Percentiles rank a stretch among this genome's conserved stretches.
These are phyloP conservation scores for Rhysida immarginata DNA, from an alignment of 1,140 invertebrate species.

Conservation along the genomic window DNA sequence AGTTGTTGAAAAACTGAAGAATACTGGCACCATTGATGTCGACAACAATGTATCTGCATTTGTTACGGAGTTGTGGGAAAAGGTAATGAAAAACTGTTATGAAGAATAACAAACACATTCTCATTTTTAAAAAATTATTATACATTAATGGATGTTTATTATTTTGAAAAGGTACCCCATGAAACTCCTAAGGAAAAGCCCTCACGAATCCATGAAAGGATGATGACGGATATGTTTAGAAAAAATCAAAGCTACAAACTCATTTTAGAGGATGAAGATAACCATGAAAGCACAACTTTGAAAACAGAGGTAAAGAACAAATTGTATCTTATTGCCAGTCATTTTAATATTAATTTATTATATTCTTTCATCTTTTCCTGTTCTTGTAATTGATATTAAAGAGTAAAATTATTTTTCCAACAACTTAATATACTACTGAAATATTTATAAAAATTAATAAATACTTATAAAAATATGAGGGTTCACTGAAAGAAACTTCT, in stretches of 20 bases:
- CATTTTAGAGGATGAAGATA: constrained; percentile 29
- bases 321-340: no score
- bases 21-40: constrained; percentile 34
- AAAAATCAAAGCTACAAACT: constrained; percentile 31
- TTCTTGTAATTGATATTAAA: no score
- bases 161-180: constrained; percentile 18
- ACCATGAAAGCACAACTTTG: no score
- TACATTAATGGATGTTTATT: no score
- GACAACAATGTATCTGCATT: constrained; percentile 28
- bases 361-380: no score
- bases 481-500: no score
- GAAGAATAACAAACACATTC: neutral
- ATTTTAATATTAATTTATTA: no score
- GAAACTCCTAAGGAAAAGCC: constrained; percentile 20
- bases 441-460: no score
- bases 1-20: constrained; percentile 31
- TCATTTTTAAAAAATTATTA: constrained; percentile 28
- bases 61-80: constrained; percentile 29
- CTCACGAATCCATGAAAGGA: constrained; percentile 21
- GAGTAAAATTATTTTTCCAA: no score
- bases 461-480: no score
- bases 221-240: constrained; percentile 25
- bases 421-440: no score
- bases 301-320: no score
- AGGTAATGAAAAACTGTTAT: constrained; percentile 19